phyloP scores from a whole-genome alignment of 2,113 vertebrate species.

The Pitta sordida region DNA sequence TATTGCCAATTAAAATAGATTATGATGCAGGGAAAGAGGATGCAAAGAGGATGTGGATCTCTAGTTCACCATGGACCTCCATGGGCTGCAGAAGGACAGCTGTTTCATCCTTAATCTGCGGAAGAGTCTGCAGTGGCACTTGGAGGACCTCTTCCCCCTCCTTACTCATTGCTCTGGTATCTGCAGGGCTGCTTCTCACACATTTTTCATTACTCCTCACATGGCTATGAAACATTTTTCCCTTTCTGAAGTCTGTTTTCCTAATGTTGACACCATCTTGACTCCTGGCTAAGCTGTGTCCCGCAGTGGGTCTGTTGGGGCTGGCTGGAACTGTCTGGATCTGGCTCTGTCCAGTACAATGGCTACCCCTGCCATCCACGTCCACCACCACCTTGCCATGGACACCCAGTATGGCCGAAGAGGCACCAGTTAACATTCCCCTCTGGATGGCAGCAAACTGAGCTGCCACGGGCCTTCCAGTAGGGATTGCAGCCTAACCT shows the following conservation, averaged over 20 bases:
- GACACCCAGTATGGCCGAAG: not conserved
- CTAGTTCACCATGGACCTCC: not conserved
- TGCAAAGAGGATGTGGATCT: too few relatives aligned
- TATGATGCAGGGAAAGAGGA: not conserved
- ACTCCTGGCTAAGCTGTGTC: not conserved
- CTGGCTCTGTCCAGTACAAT: accelerated
- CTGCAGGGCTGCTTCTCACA: not conserved
- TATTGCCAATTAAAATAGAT: not conserved
- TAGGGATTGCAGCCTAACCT: not conserved
- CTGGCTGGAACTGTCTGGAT: not conserved
- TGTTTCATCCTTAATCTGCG: not conserved
- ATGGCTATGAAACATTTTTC: not conserved
- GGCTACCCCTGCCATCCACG: not conserved
- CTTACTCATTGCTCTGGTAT: not conserved
- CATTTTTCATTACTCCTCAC: not conserved
- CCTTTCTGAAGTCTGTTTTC: not conserved
- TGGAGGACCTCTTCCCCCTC: not conserved
- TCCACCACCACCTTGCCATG: not conserved
- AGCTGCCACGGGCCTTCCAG: not conserved
- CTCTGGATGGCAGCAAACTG: not conserved
- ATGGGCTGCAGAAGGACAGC: not conserved
- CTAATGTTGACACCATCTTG: not conserved
- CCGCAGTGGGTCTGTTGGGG: not conserved
- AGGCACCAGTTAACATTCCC: not conserved
- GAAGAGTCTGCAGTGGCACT: accelerated